Conservation (phyloP, 2,797 vertebrate genomes). For the Parauchenoglanis ngamensis region DNA sequence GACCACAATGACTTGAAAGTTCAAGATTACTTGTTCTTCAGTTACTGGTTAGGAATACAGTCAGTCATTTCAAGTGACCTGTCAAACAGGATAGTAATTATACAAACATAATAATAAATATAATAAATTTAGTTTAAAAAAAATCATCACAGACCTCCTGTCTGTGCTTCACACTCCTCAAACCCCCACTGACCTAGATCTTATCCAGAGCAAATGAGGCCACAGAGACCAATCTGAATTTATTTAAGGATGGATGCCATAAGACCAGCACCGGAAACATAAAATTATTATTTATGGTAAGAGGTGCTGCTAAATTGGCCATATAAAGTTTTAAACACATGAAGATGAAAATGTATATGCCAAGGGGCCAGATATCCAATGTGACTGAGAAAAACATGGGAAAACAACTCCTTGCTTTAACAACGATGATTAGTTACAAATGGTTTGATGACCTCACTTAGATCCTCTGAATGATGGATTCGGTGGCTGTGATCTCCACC, state of each 20-base stretch:
- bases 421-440: not conserved
- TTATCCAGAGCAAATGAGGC: not conserved
- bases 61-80: not conserved
- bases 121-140: not conserved
- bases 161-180: not conserved
- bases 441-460: not conserved
- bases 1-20: not conserved
- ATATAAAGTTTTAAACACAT: not conserved
- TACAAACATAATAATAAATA: not conserved
- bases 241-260: not conserved
- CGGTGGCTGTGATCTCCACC: conserved; percentile 5
- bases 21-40: not conserved
- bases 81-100: not conserved
- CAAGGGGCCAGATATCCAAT: too few relatives aligned
- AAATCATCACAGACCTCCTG: not conserved
- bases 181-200: not conserved
- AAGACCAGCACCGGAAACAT: not conserved
- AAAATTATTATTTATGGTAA: too few relatives aligned
- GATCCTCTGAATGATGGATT: not conserved
- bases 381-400: not conserved
- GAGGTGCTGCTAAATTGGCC: not conserved
- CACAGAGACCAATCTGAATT: not conserved
- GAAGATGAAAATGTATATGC: not conserved
- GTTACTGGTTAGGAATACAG: not conserved
- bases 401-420: not conserved